Conservation (phyloP, 1,140 invertebrate species). For the Babylonia areolata region DNA sequence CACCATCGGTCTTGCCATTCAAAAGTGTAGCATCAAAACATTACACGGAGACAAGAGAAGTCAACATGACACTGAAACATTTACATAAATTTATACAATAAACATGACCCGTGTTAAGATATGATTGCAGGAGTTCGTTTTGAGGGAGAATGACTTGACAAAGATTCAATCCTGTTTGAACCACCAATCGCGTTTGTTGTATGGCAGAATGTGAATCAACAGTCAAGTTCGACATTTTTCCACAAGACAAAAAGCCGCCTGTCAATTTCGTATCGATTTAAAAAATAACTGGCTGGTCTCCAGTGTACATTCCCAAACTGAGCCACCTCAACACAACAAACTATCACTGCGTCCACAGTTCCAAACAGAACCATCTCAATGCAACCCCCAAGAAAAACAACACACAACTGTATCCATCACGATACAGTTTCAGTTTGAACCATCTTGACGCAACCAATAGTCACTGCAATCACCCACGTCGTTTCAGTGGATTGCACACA, state of each 20-base stretch:
- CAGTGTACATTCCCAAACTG: too few species aligned
- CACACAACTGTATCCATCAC: too few species aligned
- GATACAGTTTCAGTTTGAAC: too few species aligned
- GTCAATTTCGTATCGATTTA: background rate
- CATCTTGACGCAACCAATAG: too few species aligned
- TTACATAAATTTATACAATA: background rate
- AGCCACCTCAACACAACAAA: background rate
- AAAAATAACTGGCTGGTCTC: background rate
- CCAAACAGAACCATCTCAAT: background rate
- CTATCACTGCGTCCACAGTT: background rate
- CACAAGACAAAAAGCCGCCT: background rate
- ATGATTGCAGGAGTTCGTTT: constrained; percentile 19
- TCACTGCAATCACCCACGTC: too few species aligned
- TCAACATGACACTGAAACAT: background rate
- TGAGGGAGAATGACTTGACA: background rate
- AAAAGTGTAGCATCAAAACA: background rate
- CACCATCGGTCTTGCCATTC: constrained; percentile 21
- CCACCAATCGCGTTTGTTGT: too few species aligned
- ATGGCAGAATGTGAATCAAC: background rate
- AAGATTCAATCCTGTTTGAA: constrained; percentile 14
- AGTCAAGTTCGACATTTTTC: background rate
- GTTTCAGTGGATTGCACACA: too few species aligned
- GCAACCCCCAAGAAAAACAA: too few species aligned
- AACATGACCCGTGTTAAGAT: constrained; percentile 27
- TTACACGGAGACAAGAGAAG: constrained; percentile 19